These are phyloP conservation scores for Sinella curviseta DNA, from an alignment of 1,140 invertebrate species.

Conservation along the genomic window DNA sequence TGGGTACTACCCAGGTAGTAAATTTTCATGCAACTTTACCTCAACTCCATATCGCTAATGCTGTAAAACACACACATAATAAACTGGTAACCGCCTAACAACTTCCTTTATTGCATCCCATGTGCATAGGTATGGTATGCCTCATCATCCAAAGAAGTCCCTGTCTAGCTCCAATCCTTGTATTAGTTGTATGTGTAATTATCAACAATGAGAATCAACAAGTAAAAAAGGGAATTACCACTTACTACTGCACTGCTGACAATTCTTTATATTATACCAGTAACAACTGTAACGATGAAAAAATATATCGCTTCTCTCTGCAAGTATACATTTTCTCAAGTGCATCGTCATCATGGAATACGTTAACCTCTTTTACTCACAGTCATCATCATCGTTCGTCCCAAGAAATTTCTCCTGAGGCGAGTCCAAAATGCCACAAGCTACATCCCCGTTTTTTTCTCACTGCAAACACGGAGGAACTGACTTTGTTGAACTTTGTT, in stretches of 20 bases:
- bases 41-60: too few relatives aligned
- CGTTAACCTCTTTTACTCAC: slow-evolving; percentile 21
- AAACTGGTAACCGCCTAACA: slow-evolving; percentile 13
- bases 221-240: background rate
- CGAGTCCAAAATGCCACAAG: background rate
- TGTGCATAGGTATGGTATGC: background rate
- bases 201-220: slow-evolving; percentile 1
- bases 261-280: background rate
- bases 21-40: background rate
- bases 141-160: slow-evolving; percentile 6
- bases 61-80: background rate
- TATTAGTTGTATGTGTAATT: background rate
- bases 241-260: background rate
- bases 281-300: background rate
- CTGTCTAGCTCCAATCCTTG: background rate
- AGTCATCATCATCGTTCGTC: background rate
- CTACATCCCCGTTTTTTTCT: background rate
- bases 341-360: slow-evolving; percentile 22
- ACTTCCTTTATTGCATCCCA: slow-evolving; percentile 16
- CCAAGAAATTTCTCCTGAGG: background rate
- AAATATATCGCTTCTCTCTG: background rate
- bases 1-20: background rate
- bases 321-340: background rate
- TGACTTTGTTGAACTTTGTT: background rate
- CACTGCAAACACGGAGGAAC: background rate